A percentile compares a stretch with the other conserved stretches of the same genome.
Evolutionary conservation across 2,797 vertebrate genomes (phyloP).

Genomic region (Naso thynnoides): DNA sequence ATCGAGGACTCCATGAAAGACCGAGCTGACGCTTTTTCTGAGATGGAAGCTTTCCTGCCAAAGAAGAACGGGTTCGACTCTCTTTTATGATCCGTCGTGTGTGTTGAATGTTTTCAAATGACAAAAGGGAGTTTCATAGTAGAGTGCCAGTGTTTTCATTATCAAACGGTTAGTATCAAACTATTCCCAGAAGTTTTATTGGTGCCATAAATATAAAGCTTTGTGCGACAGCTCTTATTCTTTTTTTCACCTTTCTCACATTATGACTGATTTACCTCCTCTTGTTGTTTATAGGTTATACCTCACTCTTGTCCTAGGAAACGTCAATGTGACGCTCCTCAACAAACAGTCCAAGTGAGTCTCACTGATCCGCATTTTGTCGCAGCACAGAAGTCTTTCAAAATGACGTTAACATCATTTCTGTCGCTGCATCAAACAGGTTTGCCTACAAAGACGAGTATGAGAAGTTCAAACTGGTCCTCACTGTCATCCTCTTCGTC

Average conservation of each 20-base stretch:
- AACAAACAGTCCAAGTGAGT: slow-evolving; percentile 86
- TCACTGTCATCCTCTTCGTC: slow-evolving; percentile 94
- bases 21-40: slow-evolving; percentile 88
- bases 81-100: background rate
- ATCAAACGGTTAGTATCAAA: too few relatives aligned
- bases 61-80: slow-evolving; percentile 91
- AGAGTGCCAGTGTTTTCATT: too few relatives aligned
- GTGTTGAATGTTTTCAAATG: background rate
- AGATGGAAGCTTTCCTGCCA: slow-evolving; percentile 98
- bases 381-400: accelerated
- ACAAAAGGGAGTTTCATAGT: too few relatives aligned
- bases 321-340: slow-evolving; percentile 86
- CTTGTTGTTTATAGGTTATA: slow-evolving; percentile 87
- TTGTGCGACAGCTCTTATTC: too few relatives aligned
- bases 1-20: slow-evolving; percentile 89
- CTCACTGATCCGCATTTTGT: accelerated
- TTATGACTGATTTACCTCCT: background rate
- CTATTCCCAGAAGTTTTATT: too few relatives aligned
- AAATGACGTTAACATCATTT: background rate
- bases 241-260: too few relatives aligned
- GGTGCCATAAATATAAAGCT: too few relatives aligned
- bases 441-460: slow-evolving; percentile 99
- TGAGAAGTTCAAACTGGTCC: slow-evolving; percentile 96
- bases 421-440: slow-evolving; percentile 71
- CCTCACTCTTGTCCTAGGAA: slow-evolving; percentile 87